Evolutionary conservation across 2,888 invertebrate species (phyloP).

Genomic region (Chloromyia formosa): DNA sequence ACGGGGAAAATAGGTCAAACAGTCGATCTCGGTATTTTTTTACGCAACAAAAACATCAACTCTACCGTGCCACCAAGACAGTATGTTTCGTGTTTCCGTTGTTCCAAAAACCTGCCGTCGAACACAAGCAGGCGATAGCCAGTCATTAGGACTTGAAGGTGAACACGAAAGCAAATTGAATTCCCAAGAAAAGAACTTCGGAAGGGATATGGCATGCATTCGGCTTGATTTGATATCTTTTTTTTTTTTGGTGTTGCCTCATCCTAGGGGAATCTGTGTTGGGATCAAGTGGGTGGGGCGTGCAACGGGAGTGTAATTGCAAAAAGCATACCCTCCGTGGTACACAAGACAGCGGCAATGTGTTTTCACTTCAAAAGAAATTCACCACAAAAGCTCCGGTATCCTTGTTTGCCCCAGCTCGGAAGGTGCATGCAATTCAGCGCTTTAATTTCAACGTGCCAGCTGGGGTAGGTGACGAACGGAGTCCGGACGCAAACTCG

Average conservation of each 20-base stretch:
- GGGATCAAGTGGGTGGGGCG: conserved; percentile 1
- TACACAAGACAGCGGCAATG: neutral
- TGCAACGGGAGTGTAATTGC: neutral
- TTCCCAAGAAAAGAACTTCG: conserved; percentile 21
- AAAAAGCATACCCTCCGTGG: conserved; percentile 14
- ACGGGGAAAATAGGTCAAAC: conserved; percentile 48
- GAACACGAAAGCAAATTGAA: conserved; percentile 41
- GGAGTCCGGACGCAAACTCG: neutral
- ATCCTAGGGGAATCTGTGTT: neutral
- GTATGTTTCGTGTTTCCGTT: neutral
- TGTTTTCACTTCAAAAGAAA: neutral
- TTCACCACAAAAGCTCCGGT: conserved; percentile 30
- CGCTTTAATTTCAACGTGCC: neutral
- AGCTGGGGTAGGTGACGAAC: neutral
- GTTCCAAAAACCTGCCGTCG: conserved; percentile 25
- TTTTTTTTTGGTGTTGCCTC: neutral
- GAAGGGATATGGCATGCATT: conserved; percentile 26
- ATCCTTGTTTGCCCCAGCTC: neutral
- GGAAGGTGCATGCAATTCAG: conserved; percentile 16
- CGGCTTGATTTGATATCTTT: neutral
- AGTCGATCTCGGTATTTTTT: conserved; percentile 46
- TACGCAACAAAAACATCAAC: conserved; percentile 45
- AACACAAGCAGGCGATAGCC: conserved; percentile 42
- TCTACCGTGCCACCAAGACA: conserved; percentile 10
- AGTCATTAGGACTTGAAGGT: conserved; percentile 33